Base-by-base conservation (phyloP, 2,113 vertebrate species). In the Epinephelus fuscoguttatus region DNA sequence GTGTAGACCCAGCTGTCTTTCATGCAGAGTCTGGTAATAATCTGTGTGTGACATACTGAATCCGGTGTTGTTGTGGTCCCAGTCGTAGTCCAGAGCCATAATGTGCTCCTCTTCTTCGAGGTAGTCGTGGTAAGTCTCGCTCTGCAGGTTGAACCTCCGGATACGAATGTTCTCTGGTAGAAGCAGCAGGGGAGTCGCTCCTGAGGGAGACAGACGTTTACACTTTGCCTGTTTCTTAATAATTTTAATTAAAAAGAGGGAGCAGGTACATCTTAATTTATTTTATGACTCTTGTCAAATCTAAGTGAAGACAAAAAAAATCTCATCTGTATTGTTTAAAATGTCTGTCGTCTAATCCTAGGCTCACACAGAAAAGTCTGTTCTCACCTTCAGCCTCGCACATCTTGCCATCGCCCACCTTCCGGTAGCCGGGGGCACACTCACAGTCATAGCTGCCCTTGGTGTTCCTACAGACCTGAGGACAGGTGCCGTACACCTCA, bases 391-490 rank as follows among this genome's bases (percentile, higher is more conserved):
- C 86, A 55, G 97, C 97, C 42, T 97, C 96, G 5, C 97, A 99
- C 71, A 96, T 95, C 21, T 92, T 92, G 79, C 96, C 96, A 6
- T 95, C 85, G 23, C 96, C 96, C 81, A 97, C 95, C 56, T 95
- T 96, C 42, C 92, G 94, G 92, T 97, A 98, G 60, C 98, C 98
- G 6, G 96, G 90, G 0, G 96, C 96, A 80, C 98, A 99, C 75
- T 96, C 95, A 82, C 98, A 99, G 80, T 97, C 95, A 0, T 97
- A 99, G 86, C 97, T 91, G 47, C 98, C 98, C 86, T 98, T 99
- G 70, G 94, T 96, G 92, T 99, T 99, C 69, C 94, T 96, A 81
- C 97, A 98, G 64, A 89, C 76, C 91, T 98, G 97, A 47, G 97
- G 96, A 75, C 97, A 99, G 2, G 84, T 96, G 40, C 95, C 96